These are phyloP conservation scores for Epinephelus moara DNA, from an alignment of 2,113 vertebrate genomes.

Conservation along the genomic window DNA sequence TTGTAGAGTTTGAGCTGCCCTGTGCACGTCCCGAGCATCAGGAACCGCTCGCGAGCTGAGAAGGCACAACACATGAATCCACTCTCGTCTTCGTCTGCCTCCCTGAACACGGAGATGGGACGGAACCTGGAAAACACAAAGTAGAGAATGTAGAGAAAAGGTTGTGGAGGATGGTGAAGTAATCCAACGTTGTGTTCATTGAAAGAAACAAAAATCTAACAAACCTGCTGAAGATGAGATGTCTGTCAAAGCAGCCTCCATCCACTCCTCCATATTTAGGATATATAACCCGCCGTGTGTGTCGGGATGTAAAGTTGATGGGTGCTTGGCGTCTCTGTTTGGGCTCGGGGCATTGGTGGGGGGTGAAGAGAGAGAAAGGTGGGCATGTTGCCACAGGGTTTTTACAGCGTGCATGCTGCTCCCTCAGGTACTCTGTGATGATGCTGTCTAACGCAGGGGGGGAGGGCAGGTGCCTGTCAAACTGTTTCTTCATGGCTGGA, in stretches of 20 bases:
- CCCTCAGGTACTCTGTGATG: conserved; percentile 98
- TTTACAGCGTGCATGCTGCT: conserved; percentile 99
- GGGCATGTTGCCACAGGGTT: conserved; percentile 99
- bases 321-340: conserved; percentile 98
- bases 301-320: conserved; percentile 95
- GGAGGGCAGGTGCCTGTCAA: conserved; percentile 97
- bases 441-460: conserved; percentile 97
- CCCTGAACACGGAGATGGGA: conserved; percentile 97
- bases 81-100: conserved; percentile 98
- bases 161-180: not conserved
- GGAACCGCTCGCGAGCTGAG: conserved; percentile 96
- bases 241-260: conserved; percentile 98
- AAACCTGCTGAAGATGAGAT: conserved; percentile 98
- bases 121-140: conserved; percentile 87
- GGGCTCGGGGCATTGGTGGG: conserved; percentile 98
- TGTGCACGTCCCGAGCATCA: conserved; percentile 98
- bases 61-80: conserved; percentile 98
- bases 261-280: conserved; percentile 98
- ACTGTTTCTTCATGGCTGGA: conserved; percentile 98
- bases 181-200: not conserved
- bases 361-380: conserved; percentile 99
- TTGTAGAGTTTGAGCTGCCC: conserved; percentile 98
- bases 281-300: conserved; percentile 94
- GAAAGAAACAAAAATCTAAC: not conserved
- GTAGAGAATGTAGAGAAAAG: not conserved